Base-by-base conservation (phyloP, 92 coral and sea anemone genomes). In the Zoanthus sociatus region DNA sequence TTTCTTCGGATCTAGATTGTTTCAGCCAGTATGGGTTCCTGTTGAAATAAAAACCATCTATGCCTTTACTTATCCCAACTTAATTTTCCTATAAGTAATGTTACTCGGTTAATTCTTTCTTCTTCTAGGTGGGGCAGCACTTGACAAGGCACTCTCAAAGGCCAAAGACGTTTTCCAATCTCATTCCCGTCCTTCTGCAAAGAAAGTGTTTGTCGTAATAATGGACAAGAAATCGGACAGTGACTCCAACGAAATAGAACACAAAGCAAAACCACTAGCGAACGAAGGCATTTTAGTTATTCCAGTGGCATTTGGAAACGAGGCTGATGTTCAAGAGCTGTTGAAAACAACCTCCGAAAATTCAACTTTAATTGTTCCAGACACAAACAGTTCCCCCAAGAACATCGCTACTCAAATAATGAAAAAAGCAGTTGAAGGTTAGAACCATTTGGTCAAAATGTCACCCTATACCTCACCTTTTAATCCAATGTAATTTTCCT, bases 171-270 rank as follows among this genome's bases (percentile, higher is more conserved):
- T 90, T 15, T 90, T 90, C 71, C 42, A 71, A 3, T 10, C 85
- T 18, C 17, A 67, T 1, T 63, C 73, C 6, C 94, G 97, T 6
- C 93, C 98, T n/a, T 69, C 90, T 46, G 92, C 98, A 47, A 94
- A 76, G 67, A 92, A 92, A 76, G 84, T 94, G 1, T 72, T 96
- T 84, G 95, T 96, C n/a, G 90, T 96, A 47, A 84, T 94, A 31
- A 92, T 92, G 71, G 98, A 96, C 79, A 92, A 77, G 76, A 92
- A 79, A 70, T 91, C 93, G 0, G 90, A 88, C 46, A 87, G 91
- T 71, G 94, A 92, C 16, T 84, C 86, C 10, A 76, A 84, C 69
- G 93, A 76, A 66, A 88, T 94, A 84, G 68, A 37, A 32, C 88
- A 77, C 61, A 92, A 90, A 21, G 92, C 92, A 18, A 90, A 93